phyloP scores from a whole-genome alignment of 2,888 invertebrate genomes.

The Cepaea hortensis region DNA sequence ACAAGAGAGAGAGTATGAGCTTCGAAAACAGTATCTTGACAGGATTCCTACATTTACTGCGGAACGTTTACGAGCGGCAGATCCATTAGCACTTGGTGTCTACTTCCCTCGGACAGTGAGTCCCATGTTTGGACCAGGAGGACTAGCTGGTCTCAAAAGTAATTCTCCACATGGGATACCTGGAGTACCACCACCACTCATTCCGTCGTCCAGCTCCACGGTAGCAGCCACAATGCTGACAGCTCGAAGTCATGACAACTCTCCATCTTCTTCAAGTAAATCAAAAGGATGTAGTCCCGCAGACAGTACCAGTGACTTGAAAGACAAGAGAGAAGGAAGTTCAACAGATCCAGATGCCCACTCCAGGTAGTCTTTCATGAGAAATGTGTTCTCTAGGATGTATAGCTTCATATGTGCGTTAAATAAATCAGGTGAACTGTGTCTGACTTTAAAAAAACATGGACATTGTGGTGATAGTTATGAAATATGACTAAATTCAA shows the following conservation, averaged over 20 bases:
- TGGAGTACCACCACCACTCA: constrained; percentile 66
- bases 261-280: constrained; percentile 61
- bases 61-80: constrained; percentile 43
- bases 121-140: constrained; percentile 61
- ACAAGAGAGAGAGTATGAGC: constrained; percentile 55
- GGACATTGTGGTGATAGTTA: too few species aligned
- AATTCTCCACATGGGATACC: constrained; percentile 67
- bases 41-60: constrained; percentile 58
- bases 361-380: constrained; percentile 48
- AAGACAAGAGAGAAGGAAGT: constrained; percentile 63
- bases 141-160: constrained; percentile 55
- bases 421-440: too few species aligned
- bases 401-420: too few species aligned
- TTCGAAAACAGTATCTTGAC: constrained; percentile 62
- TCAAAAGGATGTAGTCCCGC: constrained; percentile 65
- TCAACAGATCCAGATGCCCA: constrained; percentile 69
- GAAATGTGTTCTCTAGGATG: too few species aligned
- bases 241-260: constrained; percentile 62
- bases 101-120: constrained; percentile 64
- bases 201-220: constrained; percentile 64
- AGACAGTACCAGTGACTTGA: constrained; percentile 64
- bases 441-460: too few species aligned
- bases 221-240: constrained; percentile 32
- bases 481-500: too few species aligned
- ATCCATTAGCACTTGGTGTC: constrained; percentile 43